Evolutionary conservation across 2,797 vertebrate species (phyloP).

Genomic region (Pangasius larnaudii): DNA sequence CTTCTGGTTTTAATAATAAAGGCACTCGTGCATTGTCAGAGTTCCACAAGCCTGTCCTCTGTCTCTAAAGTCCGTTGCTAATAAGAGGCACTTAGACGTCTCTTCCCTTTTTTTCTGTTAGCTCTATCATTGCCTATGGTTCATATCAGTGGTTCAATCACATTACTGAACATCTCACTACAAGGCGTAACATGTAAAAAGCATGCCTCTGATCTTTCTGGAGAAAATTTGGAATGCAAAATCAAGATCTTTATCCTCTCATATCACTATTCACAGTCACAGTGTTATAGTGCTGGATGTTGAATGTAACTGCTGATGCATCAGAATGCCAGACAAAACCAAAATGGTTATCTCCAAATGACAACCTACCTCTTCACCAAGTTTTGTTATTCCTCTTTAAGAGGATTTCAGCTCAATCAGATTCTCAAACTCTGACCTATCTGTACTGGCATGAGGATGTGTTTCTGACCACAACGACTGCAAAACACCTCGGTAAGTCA

Average conservation of each 20-base stretch:
- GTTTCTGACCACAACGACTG: background rate
- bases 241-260: background rate
- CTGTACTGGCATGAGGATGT: background rate
- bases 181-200: background rate
- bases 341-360: background rate
- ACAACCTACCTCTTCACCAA: background rate
- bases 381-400: background rate
- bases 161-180: background rate
- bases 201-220: background rate
- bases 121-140: background rate
- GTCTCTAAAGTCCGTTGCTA: background rate
- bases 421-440: background rate
- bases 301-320: background rate
- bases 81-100: conserved; percentile 4
- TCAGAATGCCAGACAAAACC: background rate
- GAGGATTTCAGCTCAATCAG: background rate
- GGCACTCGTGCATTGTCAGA: conserved; percentile 6
- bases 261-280: background rate
- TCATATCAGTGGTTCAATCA: background rate
- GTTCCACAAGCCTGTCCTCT: conserved; percentile 15
- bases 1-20: conserved; percentile 23
- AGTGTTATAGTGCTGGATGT: background rate
- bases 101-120: background rate
- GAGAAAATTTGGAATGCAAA: background rate
- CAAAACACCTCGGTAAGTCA: background rate